Evolutionary conservation across 2,113 vertebrate genomes (phyloP).

Genomic region (Myotis yumanensis): DNA sequence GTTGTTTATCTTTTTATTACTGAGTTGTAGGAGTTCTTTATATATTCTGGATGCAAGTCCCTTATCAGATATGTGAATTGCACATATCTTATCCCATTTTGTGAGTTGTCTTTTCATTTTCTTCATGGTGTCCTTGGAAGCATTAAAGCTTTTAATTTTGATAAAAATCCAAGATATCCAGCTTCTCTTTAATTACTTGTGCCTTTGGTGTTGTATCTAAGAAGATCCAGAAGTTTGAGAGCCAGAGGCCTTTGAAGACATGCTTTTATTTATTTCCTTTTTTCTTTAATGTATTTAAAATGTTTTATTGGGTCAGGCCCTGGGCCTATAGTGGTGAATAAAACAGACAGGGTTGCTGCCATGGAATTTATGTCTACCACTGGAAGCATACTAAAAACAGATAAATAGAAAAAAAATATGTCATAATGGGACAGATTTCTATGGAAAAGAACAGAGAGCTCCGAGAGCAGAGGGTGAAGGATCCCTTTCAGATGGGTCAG

Average conservation of each 20-base stretch:
- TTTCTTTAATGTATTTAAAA: background rate
- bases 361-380: background rate
- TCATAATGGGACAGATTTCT: background rate
- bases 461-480: background rate
- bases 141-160: background rate
- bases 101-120: background rate
- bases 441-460: background rate
- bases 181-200: background rate
- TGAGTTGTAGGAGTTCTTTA: background rate
- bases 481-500: background rate
- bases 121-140: background rate
- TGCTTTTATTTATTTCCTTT: background rate
- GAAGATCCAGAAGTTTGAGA: constrained; percentile 6
- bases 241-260: background rate
- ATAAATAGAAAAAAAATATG: background rate
- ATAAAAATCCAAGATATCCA: background rate
- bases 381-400: background rate
- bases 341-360: background rate
- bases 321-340: background rate
- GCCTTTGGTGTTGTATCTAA: background rate
- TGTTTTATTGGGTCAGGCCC: background rate
- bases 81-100: background rate
- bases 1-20: background rate
- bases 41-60: background rate
- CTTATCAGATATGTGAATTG: background rate